Evolutionary conservation across 2,888 invertebrate species (phyloP).

Genomic region (Heliothis peltigera): DNA sequence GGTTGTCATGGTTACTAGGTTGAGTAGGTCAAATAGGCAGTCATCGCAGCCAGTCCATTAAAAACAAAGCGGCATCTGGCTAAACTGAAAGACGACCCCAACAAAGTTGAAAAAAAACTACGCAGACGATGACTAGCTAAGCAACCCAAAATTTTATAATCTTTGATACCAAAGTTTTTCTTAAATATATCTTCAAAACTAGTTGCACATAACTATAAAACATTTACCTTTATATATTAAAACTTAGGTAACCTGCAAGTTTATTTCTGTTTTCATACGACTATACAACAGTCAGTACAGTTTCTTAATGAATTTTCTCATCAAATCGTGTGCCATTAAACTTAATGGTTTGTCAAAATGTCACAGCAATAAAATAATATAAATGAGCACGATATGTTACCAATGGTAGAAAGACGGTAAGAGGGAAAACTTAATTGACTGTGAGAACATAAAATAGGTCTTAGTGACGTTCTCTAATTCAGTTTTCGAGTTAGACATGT

Average conservation of each 20-base stretch:
- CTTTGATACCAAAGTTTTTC: no score
- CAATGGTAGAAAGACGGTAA: background rate
- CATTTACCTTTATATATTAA: background rate
- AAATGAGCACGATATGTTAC: conserved; percentile 35
- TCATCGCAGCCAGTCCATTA: no score
- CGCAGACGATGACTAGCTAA: no score
- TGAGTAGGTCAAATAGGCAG: no score
- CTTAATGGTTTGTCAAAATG: conserved; percentile 53
- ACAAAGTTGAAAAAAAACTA: no score
- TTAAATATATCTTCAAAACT: no score
- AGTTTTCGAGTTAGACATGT: conserved; percentile 18
- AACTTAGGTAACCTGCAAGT: background rate
- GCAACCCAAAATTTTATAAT: no score
- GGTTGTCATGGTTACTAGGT: no score
- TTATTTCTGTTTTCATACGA: conserved; percentile 5
- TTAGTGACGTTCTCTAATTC: conserved; percentile 9
- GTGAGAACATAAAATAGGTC: conserved; percentile 25
- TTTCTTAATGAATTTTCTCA: conserved; percentile 46
- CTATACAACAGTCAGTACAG: conserved; percentile 21
- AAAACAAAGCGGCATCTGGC: no score
- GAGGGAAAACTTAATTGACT: conserved; percentile 33
- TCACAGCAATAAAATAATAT: conserved; percentile 58
- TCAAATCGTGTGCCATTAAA: conserved; percentile 47
- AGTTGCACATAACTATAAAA: no score
- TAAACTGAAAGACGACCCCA: no score